These are phyloP conservation scores for Microcebus jonahi DNA, from an alignment of 2,113 vertebrate genomes.

Conservation along the genomic window DNA sequence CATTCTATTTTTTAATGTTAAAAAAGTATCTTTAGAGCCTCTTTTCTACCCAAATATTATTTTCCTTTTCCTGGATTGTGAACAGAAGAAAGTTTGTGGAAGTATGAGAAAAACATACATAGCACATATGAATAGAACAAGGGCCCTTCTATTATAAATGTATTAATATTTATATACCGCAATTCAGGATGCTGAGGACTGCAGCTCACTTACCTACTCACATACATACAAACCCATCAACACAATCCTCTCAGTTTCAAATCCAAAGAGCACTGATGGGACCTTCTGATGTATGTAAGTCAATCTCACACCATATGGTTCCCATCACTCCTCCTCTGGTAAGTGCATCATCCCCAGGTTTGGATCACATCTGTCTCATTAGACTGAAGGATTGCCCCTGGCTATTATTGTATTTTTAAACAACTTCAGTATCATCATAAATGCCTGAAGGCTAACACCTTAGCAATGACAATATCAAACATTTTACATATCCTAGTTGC, in stretches of 20 bases:
- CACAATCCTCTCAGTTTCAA: not conserved
- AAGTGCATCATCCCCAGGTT: not conserved
- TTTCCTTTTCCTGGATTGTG: not conserved
- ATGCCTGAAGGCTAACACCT: conserved; percentile 22
- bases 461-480: not conserved
- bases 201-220: not conserved
- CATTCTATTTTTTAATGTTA: not conserved
- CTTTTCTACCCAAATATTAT: not conserved
- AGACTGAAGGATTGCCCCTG: conserved; percentile 13
- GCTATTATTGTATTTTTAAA: not conserved
- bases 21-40: not conserved
- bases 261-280: not conserved
- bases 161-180: not conserved
- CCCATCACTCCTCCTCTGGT: conserved; percentile 15
- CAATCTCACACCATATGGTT: conserved; percentile 1
- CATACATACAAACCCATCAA: not conserved
- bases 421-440: conserved; percentile 26
- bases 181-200: not conserved
- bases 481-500: not conserved
- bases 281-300: not conserved
- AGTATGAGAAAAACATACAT: conserved; percentile 2
- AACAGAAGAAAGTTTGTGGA: not conserved
- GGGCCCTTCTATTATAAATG: not conserved
- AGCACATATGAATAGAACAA: not conserved
- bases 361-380: conserved; percentile 47